phyloP scores from a whole-genome alignment of 1,140 invertebrate species.

The Acyrthosiphon pisum region DNA sequence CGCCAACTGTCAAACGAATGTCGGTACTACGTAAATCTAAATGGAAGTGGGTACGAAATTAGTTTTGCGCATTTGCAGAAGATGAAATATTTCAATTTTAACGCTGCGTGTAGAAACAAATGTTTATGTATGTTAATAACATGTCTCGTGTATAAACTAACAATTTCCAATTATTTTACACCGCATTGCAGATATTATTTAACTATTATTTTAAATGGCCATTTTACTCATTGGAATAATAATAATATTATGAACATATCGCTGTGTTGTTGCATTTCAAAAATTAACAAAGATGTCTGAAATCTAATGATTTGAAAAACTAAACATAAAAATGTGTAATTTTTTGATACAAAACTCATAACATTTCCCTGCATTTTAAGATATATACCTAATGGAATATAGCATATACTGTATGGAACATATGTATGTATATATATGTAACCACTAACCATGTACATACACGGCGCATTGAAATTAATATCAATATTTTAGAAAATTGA shows the following conservation, averaged over 20 bases:
- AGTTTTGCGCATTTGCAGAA: background rate
- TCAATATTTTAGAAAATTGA: background rate
- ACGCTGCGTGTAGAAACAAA: background rate
- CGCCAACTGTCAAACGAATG: background rate
- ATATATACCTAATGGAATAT: no score
- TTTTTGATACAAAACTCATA: background rate
- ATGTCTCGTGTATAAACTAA: background rate
- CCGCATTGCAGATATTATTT: background rate
- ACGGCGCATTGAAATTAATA: background rate
- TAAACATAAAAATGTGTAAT: background rate
- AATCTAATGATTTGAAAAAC: background rate
- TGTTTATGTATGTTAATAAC: background rate
- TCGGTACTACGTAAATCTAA: background rate
- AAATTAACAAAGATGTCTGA: background rate
- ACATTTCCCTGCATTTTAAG: background rate
- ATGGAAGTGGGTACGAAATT: background rate
- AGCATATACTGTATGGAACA: no score
- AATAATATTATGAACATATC: background rate
- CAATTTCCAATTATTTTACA: conserved; percentile 17
- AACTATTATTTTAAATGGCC: background rate
- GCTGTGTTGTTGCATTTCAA: background rate
- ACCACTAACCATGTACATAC: no score
- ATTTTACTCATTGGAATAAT: background rate
- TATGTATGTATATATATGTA: no score
- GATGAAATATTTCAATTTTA: conserved; percentile 4